Evolutionary conservation across 2,888 invertebrate genomes (phyloP).

Genomic region (Panopea generosa): DNA sequence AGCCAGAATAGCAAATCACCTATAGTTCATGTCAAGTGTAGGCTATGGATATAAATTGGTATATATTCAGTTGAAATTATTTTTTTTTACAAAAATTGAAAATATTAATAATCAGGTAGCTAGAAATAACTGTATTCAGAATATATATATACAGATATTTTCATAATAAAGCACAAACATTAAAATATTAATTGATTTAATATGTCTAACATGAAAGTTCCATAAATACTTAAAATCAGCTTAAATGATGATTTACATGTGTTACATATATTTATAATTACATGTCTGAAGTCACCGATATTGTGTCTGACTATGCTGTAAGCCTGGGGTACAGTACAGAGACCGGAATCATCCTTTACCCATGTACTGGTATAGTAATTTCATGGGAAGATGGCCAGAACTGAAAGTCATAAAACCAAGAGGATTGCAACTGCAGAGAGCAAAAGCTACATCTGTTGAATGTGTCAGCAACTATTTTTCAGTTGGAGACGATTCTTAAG

Average conservation of each 20-base stretch:
- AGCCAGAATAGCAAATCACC: constrained; percentile 11
- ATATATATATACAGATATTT: neutral
- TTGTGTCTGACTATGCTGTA: constrained; percentile 50
- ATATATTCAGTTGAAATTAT: too few relatives aligned
- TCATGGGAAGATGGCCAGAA: too few relatives aligned
- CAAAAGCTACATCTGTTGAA: constrained; percentile 26
- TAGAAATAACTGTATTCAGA: neutral
- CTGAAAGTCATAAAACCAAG: too few relatives aligned
- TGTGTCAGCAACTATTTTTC: constrained; percentile 32
- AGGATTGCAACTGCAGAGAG: constrained; percentile 14
- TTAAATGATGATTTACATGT: neutral
- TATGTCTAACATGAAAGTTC: neutral
- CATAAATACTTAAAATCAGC: neutral
- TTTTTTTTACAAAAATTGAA: neutral
- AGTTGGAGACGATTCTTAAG: constrained; percentile 31
- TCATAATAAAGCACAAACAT: neutral
- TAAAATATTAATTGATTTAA: neutral
- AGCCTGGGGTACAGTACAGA: constrained; percentile 13
- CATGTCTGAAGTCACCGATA: constrained; percentile 34
- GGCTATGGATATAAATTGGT: constrained; percentile 16
- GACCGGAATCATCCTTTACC: constrained; percentile 27
- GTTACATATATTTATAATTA: neutral
- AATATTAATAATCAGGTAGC: neutral
- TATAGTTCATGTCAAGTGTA: constrained; percentile 15
- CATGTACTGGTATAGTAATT: constrained; percentile 39